Base-by-base conservation (phyloP, 2,113 vertebrate genomes). In the Anoura caudifer region DNA sequence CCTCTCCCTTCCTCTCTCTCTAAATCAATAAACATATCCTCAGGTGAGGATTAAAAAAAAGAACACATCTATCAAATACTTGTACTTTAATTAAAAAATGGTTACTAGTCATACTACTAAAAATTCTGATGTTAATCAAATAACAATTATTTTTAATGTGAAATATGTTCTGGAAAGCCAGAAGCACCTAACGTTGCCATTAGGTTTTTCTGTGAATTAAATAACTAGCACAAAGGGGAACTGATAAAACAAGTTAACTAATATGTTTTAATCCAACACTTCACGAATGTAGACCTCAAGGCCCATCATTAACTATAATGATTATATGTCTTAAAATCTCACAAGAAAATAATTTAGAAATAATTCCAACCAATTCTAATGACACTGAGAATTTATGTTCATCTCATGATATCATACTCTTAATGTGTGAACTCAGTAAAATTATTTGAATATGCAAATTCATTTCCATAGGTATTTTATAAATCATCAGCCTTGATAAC, bases 341-440 rank as follows among this genome's bases (percentile, higher is more conserved):
- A 38, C 12, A 45, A 85, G 28, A 92, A 65, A 95, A 59, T 72
- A 77, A 86, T 1, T 17, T 50, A 69, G 36, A 95, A 77, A 50
- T 16, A 88, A 89, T 89, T 91, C 28, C 20, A 95, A 94, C 2
- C 22, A 79, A 91, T 91, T 87, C 52, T 59, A 90, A 83, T 54
- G 28, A 95, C 61, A 75, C 11, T 56, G 50, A 87, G 9, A 92
- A 65, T 6, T 88, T 54, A 80, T 17, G 24, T 93, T 36, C 77
- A 69, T 63, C 36, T 75, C 59, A 52, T 28, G 28, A 43, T 59
- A 81, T 28, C 63, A 81, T 61, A 90, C 28, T 94, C 59, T 87
- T 85, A 83, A 61, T 36, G 75, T 80, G 12, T 73, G 28, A 14
- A 38, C 31, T 77, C 10, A 56, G 45, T 67, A 96, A 90, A 76